Percentiles rank a stretch among this genome's conserved stretches.
These are phyloP conservation scores for Homarus gammarus DNA, from an alignment of 2,888 invertebrate genomes.

Conservation along the genomic window DNA sequence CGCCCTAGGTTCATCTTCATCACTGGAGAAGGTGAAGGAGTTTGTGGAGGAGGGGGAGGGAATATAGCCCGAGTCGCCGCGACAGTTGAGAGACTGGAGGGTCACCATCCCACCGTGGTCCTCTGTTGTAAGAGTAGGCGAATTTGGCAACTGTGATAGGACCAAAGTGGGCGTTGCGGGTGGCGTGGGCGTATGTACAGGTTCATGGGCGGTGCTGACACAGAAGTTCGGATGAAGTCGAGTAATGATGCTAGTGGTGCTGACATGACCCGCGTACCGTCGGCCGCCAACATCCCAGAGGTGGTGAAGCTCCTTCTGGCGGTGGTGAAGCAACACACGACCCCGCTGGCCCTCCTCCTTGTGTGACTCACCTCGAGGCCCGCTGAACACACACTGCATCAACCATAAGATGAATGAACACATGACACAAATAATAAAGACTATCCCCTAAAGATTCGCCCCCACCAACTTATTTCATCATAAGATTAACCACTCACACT, in stretches of 20 bases:
- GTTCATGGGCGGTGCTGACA: not conserved
- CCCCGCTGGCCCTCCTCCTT: not conserved
- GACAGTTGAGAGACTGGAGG: conserved; percentile 44
- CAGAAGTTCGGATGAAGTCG: conserved; percentile 15
- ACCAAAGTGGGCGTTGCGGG: not conserved
- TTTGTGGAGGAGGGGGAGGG: conserved; percentile 56
- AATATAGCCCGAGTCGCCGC: conserved; percentile 52
- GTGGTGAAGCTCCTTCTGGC: too few species aligned
- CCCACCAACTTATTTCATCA: too few species aligned
- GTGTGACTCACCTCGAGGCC: not conserved
- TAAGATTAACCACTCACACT: too few species aligned
- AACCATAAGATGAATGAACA: too few species aligned
- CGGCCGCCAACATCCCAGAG: conserved; percentile 11
- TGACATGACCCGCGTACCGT: not conserved
- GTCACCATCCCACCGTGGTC: conserved; percentile 40
- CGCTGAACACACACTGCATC: not conserved
- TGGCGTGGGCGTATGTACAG: not conserved
- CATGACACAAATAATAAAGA: too few species aligned
- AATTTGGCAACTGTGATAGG: not conserved
- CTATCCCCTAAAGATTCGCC: too few species aligned
- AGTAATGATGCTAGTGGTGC: conserved; percentile 20
- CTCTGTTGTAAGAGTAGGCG: conserved; percentile 1
- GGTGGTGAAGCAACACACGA: not conserved
- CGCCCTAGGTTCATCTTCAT: conserved; percentile 44
- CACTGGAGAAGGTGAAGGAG: conserved; percentile 64